A percentile compares a stretch with the other conserved stretches of the same genome.
phyloP scores from a whole-genome alignment of 1,140 invertebrate species.

The Callitettix versicolor region DNA sequence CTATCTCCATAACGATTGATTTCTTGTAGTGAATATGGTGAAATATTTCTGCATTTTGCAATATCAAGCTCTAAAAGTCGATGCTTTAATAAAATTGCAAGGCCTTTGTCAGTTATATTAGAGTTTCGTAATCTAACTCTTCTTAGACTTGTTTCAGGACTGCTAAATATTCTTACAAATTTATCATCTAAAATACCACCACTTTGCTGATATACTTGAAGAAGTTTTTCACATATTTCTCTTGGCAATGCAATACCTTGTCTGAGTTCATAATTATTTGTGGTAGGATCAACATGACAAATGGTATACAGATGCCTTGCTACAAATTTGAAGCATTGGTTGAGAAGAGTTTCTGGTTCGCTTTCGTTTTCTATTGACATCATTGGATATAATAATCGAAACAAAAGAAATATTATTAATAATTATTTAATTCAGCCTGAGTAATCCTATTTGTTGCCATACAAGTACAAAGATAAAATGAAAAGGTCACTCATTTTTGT shows the following conservation, averaged over 20 bases:
- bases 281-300: slow-evolving; percentile 24
- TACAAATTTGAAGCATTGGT: slow-evolving; percentile 33
- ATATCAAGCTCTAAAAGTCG: slow-evolving; percentile 61
- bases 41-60: slow-evolving; percentile 55
- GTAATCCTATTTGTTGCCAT: too few relatives aligned
- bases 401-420: too few relatives aligned
- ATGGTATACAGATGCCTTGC: slow-evolving; percentile 29
- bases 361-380: slow-evolving; percentile 9
- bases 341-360: slow-evolving; percentile 32
- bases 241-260: slow-evolving; percentile 48
- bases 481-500: too few relatives aligned
- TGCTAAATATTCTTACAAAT: slow-evolving; percentile 60
- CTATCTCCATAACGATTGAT: slow-evolving; percentile 40
- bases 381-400: too few relatives aligned
- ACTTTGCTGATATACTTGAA: slow-evolving; percentile 47
- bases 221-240: slow-evolving; percentile 59
- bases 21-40: slow-evolving; percentile 41
- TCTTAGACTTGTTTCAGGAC: slow-evolving; percentile 56
- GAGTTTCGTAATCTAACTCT: slow-evolving; percentile 56
- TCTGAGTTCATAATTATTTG: slow-evolving; percentile 28
- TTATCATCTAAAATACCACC: slow-evolving; percentile 38
- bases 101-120: slow-evolving; percentile 54
- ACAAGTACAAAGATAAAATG: too few relatives aligned
- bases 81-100: slow-evolving; percentile 56
- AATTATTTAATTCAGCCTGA: too few relatives aligned